Evolutionary conservation across 2,888 invertebrate species (phyloP), one percentile per base, ranked within the genome.

Genomic region (Plebejus anna): DNA sequence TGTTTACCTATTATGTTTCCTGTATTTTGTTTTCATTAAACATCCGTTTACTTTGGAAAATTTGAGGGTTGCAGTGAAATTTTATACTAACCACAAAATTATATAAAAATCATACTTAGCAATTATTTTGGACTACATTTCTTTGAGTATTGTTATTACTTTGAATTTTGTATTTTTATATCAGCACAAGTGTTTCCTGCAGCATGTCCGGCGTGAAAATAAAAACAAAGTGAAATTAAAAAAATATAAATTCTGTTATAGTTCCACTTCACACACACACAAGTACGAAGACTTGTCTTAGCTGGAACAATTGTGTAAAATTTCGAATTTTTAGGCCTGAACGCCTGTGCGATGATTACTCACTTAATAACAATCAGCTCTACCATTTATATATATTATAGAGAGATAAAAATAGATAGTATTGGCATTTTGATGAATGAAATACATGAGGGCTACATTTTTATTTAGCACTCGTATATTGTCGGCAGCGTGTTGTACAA

Each of bases 21-120:
- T 66, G 6, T 66, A 55, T 73, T 55, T 51, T 55, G 55, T 73
- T 73, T 73, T 32, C 28, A 28, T 36, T 36, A 4, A 66, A 66
- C 32, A 66, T 36, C 32, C 32, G 66, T 66, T 66, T 66, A 66
- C 32, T 66, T 66, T 36, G 16, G 5, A 36, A 66, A 16, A 66
- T 36, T 66, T 61, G 61, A 61, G 61, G 61, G 22, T 22, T 22
- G 28, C 9, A 61, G 61, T 55, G 16, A 55, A 16, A 55, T 16
- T 55, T 55, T 16, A 4, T 55, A 55, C 4, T 16, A 55, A 55
- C 55, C 51, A 16, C 16, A 47, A 47, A 11, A 47, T 51, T 4
- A 51, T 55, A 47, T 16, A 16, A 16, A 16, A 13, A 16, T 51
- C 13, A 51, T 51, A 51, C 13, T 13, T 3, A 11, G 51, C 51